Percentiles rank a stretch among this genome's conserved stretches.
Evolutionary conservation across 2,888 invertebrate species (phyloP).

Genomic region (Xanthia togata): DNA sequence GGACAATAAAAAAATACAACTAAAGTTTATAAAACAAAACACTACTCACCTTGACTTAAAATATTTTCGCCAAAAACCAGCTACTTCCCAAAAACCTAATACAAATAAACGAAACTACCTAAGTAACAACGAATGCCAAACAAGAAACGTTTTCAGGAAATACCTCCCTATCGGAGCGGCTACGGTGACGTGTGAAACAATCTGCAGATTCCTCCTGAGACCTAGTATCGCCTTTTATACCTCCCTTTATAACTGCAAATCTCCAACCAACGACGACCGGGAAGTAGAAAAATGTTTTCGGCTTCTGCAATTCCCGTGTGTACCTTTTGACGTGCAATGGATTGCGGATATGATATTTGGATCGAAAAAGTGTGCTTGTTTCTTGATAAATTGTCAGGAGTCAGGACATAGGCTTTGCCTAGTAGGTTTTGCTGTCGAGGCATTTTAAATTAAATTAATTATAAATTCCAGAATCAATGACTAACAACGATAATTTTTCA

Average conservation of each 20-base stretch:
- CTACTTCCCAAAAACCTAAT: background rate
- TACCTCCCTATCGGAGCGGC: conserved; percentile 67
- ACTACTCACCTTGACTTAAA: background rate
- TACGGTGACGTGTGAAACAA: conserved; percentile 65
- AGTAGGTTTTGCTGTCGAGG: conserved; percentile 2
- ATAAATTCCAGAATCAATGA: too few species aligned
- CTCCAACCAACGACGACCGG: conserved; percentile 50
- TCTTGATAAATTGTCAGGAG: conserved; percentile 42
- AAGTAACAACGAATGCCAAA: conserved; percentile 44
- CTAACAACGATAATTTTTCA: too few species aligned
- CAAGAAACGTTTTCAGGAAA: conserved; percentile 63
- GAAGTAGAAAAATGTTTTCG: conserved; percentile 68
- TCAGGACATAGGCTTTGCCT: background rate
- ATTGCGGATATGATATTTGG: conserved; percentile 68
- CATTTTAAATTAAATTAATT: too few species aligned
- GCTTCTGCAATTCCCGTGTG: conserved; percentile 68
- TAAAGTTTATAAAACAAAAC: conserved; percentile 3
- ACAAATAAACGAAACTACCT: conserved; percentile 7
- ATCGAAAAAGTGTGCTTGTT: conserved; percentile 58
- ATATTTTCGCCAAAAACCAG: background rate
- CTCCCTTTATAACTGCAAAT: conserved; percentile 56
- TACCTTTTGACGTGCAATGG: conserved; percentile 71
- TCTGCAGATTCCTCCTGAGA: conserved; percentile 67
- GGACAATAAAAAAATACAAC: background rate
- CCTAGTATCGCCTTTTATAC: conserved; percentile 69